Base-by-base conservation (phyloP, 2,888 invertebrate species). In the Scelioninae gen. 2 region DNA sequence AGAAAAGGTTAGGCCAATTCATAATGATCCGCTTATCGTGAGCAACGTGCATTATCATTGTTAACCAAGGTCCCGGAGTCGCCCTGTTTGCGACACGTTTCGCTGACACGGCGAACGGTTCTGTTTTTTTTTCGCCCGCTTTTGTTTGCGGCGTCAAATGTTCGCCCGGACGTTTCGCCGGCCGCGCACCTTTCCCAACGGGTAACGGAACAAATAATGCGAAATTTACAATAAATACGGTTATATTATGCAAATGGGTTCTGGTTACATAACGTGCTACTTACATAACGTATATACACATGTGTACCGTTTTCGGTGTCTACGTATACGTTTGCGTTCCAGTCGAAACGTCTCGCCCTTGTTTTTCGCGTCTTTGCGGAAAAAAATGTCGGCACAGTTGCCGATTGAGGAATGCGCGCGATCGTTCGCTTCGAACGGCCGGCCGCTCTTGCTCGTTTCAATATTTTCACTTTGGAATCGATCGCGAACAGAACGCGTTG, bases 1-100 rank as follows among this genome's bases (percentile, higher is more conserved):
- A 81, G 81, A 82, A 84, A 84, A 83, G 80, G 80, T 81, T 81
- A 78, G 77, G 78, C 77, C 78, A 80, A 81, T 80, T 81, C 81
- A 81, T 78, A 80, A 80, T 78, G 76, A 81, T 78, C 77, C 76
- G 77, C 77, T 77, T 79, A 79, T 78, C 78, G 76, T 76, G 74
- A 74, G 74, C 75, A 76, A 77, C 77, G 77, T 78, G 80, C 79
- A 80, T 81, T 80, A 78, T 79, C 81, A 81, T 83, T 83, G 79
- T 80, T 80, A 74, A 75, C 78, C 83, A 84, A 84, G 84, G 83
- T 83, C 82, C 77, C 78, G 48, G n/a, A n/a, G n/a, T 78, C 68
- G 75, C 28, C 76, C 73, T 53, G 63, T 70, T 74, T 72, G 52
- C 64, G 60, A 58, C 71, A 73, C 57, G 71, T 74, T 65, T 73